These are phyloP conservation scores for Phrynocephalus vlangalii DNA, from an alignment of 2,797 vertebrate species.

Conservation along the genomic window DNA sequence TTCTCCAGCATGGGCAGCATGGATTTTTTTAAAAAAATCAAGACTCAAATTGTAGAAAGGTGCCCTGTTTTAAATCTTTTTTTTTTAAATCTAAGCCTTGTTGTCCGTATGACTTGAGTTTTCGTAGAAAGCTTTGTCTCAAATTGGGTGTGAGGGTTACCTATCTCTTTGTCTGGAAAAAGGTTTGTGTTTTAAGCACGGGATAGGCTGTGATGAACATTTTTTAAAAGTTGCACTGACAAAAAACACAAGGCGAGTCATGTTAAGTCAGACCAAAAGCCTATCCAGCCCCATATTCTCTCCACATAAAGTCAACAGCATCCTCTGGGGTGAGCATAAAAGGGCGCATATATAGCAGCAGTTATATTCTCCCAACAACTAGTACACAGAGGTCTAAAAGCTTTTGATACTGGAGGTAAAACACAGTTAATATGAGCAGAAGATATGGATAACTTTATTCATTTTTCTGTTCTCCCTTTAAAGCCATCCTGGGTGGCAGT, in stretches of 20 bases:
- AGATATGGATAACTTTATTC: not conserved
- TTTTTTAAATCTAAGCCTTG: too few species aligned
- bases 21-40: not conserved
- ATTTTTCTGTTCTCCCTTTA: not conserved
- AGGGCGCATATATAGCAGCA: not conserved
- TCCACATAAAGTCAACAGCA: not conserved
- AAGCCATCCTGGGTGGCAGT: too few species aligned
- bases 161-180: not conserved
- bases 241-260: not conserved
- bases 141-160: not conserved
- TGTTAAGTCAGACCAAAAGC: not conserved
- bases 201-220: not conserved
- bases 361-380: not conserved
- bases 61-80: too few species aligned
- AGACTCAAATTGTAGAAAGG: not conserved
- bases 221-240: not conserved
- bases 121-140: not conserved
- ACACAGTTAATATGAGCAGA: not conserved
- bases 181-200: not conserved
- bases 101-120: not conserved
- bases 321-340: not conserved
- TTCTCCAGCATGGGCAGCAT: not conserved
- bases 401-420: not conserved
- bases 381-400: not conserved
- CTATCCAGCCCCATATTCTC: not conserved